A percentile compares a stretch with the other conserved stretches of the same genome.
Evolutionary conservation across 2,797 vertebrate species (phyloP).

Genomic region (Trichosurus vulpecula): DNA sequence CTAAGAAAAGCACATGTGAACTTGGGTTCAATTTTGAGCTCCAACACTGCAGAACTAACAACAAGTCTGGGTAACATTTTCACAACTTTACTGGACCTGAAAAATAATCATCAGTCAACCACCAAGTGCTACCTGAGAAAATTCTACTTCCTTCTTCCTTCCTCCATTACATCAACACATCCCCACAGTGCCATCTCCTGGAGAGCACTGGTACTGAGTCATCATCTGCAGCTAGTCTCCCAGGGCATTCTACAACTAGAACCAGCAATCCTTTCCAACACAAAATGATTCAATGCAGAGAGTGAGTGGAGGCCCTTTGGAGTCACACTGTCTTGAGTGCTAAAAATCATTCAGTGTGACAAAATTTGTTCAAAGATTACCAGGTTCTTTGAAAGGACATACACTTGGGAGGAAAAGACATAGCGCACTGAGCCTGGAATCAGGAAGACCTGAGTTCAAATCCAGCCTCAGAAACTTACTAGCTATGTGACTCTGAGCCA

Average conservation of each 20-base stretch:
- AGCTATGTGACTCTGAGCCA: background rate
- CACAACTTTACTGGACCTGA: background rate
- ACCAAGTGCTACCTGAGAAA: background rate
- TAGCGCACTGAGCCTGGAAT: background rate
- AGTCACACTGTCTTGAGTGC: background rate
- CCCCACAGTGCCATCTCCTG: too few species aligned
- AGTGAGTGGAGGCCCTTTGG: too few species aligned
- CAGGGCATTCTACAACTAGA: background rate
- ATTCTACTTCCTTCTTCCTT: background rate
- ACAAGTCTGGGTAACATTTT: background rate
- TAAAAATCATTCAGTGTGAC: background rate
- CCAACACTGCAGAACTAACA: background rate
- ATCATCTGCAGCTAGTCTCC: background rate
- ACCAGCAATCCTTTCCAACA: background rate
- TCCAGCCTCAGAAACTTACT: background rate
- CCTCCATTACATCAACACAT: background rate
- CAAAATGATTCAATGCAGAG: too few species aligned
- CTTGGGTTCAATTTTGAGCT: background rate
- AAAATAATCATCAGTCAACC: background rate
- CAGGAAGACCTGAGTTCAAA: background rate
- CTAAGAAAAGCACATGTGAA: background rate
- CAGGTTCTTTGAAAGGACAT: background rate
- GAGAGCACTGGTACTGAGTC: background rate
- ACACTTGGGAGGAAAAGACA: background rate
- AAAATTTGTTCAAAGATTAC: background rate